Evolutionary conservation across 2,888 invertebrate genomes (phyloP).

Genomic region (Protophormia terraenovae): DNA sequence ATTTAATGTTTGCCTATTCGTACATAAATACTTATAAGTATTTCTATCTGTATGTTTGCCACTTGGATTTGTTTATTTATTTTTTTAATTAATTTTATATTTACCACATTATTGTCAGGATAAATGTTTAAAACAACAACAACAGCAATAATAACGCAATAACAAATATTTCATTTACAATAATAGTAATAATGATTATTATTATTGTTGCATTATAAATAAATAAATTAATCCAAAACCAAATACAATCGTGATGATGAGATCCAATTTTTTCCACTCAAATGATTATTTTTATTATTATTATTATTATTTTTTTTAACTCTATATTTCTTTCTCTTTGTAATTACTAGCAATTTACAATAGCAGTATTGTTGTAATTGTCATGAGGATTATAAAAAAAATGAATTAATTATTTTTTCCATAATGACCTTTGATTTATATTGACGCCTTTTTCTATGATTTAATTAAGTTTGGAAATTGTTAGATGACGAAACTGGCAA

Average conservation of each 20-base stretch:
- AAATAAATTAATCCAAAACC: constrained; percentile 17
- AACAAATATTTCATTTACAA: too few relatives aligned
- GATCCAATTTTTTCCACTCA: background rate
- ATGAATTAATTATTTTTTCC: background rate
- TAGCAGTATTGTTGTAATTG: constrained; percentile 1
- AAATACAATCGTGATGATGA: background rate
- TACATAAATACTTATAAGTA: background rate
- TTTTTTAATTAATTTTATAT: constrained; percentile 25
- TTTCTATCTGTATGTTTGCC: background rate
- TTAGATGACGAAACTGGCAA: too few relatives aligned
- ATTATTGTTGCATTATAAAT: background rate
- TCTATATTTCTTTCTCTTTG: too few relatives aligned
- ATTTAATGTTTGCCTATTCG: too few relatives aligned
- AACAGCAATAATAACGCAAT: background rate
- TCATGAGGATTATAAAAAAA: background rate
- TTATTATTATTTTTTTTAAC: background rate
- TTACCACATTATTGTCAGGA: constrained; percentile 45
- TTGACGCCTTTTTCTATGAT: too few relatives aligned
- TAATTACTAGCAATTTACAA: background rate
- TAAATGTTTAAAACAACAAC: background rate
- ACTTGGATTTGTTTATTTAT: constrained; percentile 26
- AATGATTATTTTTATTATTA: background rate
- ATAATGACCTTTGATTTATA: background rate
- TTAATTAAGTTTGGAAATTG: too few relatives aligned
- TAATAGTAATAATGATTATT: background rate